Evolutionary conservation across 2,797 vertebrate species (phyloP).

Genomic region (Eospalax fontanierii): DNA sequence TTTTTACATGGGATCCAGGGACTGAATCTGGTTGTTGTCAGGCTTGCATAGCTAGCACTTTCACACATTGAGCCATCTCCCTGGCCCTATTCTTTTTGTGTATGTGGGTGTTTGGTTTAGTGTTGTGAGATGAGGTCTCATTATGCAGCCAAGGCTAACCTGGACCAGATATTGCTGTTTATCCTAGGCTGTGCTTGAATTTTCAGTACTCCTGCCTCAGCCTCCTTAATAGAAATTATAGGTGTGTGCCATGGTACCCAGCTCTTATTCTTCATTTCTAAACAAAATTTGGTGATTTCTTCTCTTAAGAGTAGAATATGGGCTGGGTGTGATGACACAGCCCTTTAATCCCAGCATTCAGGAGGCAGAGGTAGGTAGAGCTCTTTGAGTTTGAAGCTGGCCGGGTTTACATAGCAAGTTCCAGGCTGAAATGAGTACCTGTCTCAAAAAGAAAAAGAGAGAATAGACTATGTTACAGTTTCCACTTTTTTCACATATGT

Average conservation of each 20-base stretch:
- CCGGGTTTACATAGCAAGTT: too few species aligned
- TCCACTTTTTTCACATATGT: slow-evolving; percentile 59
- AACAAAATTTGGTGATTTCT: slow-evolving; percentile 59
- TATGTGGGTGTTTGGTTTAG: background rate
- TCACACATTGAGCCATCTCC: background rate
- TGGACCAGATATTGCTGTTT: background rate
- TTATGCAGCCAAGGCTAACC: too few species aligned
- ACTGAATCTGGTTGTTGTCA: too few species aligned
- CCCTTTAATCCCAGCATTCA: too few species aligned
- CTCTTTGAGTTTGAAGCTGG: too few species aligned
- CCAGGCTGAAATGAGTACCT: too few species aligned
- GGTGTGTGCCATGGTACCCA: background rate
- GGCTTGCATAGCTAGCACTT: background rate
- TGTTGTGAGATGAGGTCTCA: background rate
- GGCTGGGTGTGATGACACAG: too few species aligned
- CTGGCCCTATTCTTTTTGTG: background rate
- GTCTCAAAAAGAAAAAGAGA: too few species aligned
- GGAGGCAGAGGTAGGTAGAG: too few species aligned
- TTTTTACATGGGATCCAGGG: background rate
- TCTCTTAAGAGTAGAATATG: background rate
- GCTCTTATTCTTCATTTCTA: slow-evolving; percentile 51
- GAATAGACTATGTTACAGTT: background rate
- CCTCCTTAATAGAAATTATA: background rate
- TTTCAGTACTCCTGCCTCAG: background rate
- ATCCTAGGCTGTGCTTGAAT: background rate